These are phyloP conservation scores for Neostethus bicornis DNA, from an alignment of 2,797 vertebrate species.

Conservation along the genomic window DNA sequence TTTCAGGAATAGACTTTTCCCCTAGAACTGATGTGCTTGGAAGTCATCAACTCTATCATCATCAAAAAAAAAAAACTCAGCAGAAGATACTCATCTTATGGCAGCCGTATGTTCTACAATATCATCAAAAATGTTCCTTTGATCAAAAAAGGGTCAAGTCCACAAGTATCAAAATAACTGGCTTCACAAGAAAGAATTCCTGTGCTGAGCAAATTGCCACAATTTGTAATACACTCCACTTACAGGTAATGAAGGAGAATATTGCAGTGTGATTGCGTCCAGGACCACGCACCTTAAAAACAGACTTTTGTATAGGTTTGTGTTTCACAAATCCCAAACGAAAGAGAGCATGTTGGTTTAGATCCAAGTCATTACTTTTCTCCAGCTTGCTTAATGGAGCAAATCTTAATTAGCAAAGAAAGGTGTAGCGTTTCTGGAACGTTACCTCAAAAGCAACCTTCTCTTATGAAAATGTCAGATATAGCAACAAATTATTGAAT, in stretches of 20 bases:
- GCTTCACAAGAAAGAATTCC: background rate
- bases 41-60: too few relatives aligned
- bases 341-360: background rate
- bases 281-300: constrained; percentile 1
- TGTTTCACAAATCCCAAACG: background rate
- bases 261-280: background rate
- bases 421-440: background rate
- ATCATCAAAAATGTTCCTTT: too few relatives aligned
- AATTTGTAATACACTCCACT: background rate
- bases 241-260: background rate
- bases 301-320: background rate
- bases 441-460: constrained; percentile 1
- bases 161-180: background rate
- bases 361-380: background rate
- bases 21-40: too few relatives aligned
- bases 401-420: constrained; percentile 9
- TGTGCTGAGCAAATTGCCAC: background rate
- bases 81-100: too few relatives aligned
- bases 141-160: too few relatives aligned
- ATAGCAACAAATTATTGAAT: background rate
- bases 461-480: background rate
- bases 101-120: too few relatives aligned
- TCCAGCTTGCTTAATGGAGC: constrained; percentile 1
- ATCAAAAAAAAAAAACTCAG: too few relatives aligned
- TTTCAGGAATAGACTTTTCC: too few relatives aligned